Base-by-base conservation (phyloP, 1,140 invertebrate species). In the Hyposmocoma kahamanoa region DNA sequence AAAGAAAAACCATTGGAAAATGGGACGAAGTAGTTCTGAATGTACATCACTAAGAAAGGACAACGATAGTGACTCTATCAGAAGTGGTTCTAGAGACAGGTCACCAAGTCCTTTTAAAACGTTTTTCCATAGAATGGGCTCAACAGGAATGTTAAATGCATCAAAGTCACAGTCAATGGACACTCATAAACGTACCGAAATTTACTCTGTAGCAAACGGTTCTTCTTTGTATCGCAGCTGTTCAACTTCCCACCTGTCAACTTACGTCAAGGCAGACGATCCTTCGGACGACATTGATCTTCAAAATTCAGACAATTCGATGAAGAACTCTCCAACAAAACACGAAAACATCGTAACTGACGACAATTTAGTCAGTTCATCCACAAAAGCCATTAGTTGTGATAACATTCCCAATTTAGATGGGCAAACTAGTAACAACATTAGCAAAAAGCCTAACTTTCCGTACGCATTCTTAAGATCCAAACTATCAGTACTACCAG, bases 381-480 rank as follows among this genome's bases (percentile, higher is more conserved):
- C 89, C 22, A 72, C 87, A 22, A 90, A 91, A 62, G 89, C 89
- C n/a, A 66, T 89, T 42, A 90, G 89, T 75, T 91, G 89, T 71
- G 89, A 91, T 59, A 91, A 90, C 68, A 90, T 91, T 57, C 84
- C 88, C 5, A 87, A 84, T 53, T 58, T 90, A 56, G 86, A 87
- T 54, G 77, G 78, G 3, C 71, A 82, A 61, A 70, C 65, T 34
- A 72, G 56, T 47, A 84, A 81, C 49, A 62, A 68, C 26, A 67
- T 19, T 11, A 74, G 74, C 30, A 90, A 90, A 55, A 91, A 90
- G 50, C 88, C 89, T 0, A 91, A 89, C 56, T 95, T 95, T 64
- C 93, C 93, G 0, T 94, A 95, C 62, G 92, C 93, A 0, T 94
- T 94, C 72, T 76, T 95, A 9, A 85, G 93, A 49, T 94, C 93